Percentiles rank a stretch among this genome's conserved stretches.
phyloP scores from a whole-genome alignment of 2,888 invertebrate genomes.

The Teleogryllus oceanicus region DNA sequence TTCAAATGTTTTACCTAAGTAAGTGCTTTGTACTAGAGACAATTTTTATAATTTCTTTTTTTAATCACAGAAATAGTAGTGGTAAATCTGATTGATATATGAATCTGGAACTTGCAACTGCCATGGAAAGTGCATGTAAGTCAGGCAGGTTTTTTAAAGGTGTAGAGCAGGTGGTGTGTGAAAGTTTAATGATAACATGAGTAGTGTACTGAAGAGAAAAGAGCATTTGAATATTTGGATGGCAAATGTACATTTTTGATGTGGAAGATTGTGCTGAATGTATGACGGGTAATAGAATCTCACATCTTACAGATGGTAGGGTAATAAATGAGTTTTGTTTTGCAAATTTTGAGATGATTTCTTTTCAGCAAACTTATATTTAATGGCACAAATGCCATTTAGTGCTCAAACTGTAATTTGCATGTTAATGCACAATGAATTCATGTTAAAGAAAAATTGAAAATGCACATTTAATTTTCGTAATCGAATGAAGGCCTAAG shows the following conservation, averaged over 20 bases:
- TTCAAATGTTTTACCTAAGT: background rate
- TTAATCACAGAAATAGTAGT: background rate
- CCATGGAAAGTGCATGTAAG: background rate
- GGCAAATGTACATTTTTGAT: background rate
- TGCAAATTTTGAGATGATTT: too few relatives aligned
- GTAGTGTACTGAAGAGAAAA: background rate
- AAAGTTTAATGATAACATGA: background rate
- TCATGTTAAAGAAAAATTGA: too few relatives aligned
- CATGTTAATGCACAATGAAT: too few relatives aligned
- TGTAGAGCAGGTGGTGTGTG: background rate
- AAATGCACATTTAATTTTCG: too few relatives aligned
- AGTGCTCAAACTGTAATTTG: too few relatives aligned
- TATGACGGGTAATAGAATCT: constrained; percentile 1
- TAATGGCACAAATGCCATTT: too few relatives aligned
- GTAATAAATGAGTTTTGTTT: too few relatives aligned
- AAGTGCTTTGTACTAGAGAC: background rate
- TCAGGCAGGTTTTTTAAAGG: background rate
- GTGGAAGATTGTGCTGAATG: background rate
- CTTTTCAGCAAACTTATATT: too few relatives aligned
- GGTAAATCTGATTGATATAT: background rate
- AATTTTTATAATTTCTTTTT: background rate
- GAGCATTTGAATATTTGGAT: background rate
- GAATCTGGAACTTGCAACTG: background rate
- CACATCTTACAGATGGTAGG: background rate
- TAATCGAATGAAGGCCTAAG: too few relatives aligned